Evolutionary conservation across 2,113 vertebrate species (phyloP), one percentile per base, ranked within the genome.

Genomic region (Peromyscus leucopus): DNA sequence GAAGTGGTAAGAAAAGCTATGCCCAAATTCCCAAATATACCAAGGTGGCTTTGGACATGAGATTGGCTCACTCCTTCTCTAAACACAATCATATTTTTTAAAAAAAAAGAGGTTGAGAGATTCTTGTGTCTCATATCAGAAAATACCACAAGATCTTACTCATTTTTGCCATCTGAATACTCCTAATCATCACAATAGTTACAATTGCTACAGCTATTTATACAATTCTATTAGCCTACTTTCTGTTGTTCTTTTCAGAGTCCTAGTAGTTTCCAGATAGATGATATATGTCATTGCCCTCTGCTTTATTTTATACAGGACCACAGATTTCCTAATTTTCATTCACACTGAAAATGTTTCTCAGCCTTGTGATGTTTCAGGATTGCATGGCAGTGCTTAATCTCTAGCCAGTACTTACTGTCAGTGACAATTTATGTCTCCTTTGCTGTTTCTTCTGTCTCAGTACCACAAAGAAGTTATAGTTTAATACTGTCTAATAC

Each of bases 291-390:
- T 67, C 61, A 55, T 82, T 82, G 42, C 59, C 46, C 36, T 55
- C 0, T 65, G 7, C 12, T 22, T 39, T 92, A 83, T 59, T 72
- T 87, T 80, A 51, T 82, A 16, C 69, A 72, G 21, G 59, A 82
- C 89, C 80, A 84, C 57, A 48, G 55, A 55, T 78, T 87, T 95
- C 42, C 22, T 48, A 67, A 7, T 93, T 69, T 97, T 86, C 82
- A 93, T 33, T 65, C 46, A 88, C 22, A 72, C 48, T 42, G 75
- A 93, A 85, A 95, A 71, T 57, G 26, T 4, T 0, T 22, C 28
- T 85, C 72, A 72, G 12, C 84, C 69, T 92, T 46, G 86, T 79
- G 87, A 31, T 83, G 67, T 71, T 48, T 59, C n/a, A n/a, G n/a
- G 51, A 74, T 39, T 74, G 13, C 9, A 12, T 65, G 46, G 26